Evolutionary conservation across 2,888 invertebrate genomes (phyloP), one percentile per base, ranked within the genome.

Genomic region (Drosophila heteroneura): DNA sequence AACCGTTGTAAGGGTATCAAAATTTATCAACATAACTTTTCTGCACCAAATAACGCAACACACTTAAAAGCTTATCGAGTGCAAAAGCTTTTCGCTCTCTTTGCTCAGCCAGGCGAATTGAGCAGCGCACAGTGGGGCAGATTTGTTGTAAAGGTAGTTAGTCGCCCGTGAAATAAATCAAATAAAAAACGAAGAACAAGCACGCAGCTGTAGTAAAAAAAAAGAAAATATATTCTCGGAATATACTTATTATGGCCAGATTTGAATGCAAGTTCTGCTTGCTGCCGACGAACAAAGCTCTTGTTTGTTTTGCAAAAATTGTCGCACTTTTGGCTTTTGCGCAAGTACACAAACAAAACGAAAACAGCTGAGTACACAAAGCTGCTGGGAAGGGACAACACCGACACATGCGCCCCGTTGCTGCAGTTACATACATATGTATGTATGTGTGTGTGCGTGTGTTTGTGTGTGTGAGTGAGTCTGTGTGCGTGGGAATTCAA

Each of bases 291-390:
- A 54, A 22, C 44, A 63, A 65, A 62, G 30, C 74, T 66, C 19
- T 65, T 44, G 26, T 53, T 53, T 53, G 56, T 19, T 66, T 66
- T 70, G 52, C 64, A 39, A 68, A 56, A 52, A 26, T 44, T 39
- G 16, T 47, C n/a, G 59, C 81, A 76, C 86, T 85, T 64, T 57
- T 60, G 47, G 39, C 67, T 72, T 81, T 81, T 86, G 85, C 89
- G 85, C 90, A 85, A 90, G 85, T 88, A 87, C 85, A 74, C 62
- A 73, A 76, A 77, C 88, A 85, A 75, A 70, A n/a, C 69, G 32
- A 60, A 63, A 76, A 73, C 84, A 85, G 85, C 85, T 90, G 90
- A 70, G 70, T 41, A 19, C 22, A 35, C 14, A 66, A 58, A 63
- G 63, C 69, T 61, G 61, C 64, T 56, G 66, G 66, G 30, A 66